Conservation (phyloP, 1,140 invertebrate genomes). For the Drosophila quadrilineata region DNA sequence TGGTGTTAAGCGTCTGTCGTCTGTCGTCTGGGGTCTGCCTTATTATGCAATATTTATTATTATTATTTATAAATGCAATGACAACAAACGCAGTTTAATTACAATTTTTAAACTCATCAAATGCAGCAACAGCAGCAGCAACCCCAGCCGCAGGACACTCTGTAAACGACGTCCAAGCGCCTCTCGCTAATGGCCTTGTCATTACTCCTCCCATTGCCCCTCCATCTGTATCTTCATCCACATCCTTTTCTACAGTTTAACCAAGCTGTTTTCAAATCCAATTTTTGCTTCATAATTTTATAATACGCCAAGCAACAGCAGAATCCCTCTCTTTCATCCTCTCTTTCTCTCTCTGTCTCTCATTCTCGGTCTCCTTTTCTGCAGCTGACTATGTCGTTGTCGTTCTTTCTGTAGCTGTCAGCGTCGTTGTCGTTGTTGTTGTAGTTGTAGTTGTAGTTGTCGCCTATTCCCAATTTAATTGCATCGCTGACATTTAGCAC, state of each 20-base stretch:
- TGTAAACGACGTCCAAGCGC: conserved; percentile 48
- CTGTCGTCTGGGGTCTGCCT: conserved; percentile 19
- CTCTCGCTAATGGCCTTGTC: conserved; percentile 63
- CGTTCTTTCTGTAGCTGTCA: background rate
- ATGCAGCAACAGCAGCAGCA: conserved; percentile 55
- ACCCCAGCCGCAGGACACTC: no score
- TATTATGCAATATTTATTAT: conserved; percentile 63
- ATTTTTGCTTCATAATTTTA: conserved; percentile 74
- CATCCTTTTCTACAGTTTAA: no score
- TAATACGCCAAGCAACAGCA: conserved; percentile 41
- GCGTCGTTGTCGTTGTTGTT: conserved; percentile 1
- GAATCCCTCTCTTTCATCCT: background rate
- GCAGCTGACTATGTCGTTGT: background rate
- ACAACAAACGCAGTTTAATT: conserved; percentile 80
- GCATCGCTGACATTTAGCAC: conserved; percentile 76
- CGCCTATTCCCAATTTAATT: conserved; percentile 72
- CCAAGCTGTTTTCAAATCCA: conserved; percentile 65
- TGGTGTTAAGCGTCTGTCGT: conserved; percentile 1
- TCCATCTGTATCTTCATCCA: no score
- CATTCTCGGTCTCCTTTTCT: background rate
- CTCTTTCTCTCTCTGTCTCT: background rate
- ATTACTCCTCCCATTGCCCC: conserved; percentile 36
- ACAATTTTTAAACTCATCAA: conserved; percentile 77
- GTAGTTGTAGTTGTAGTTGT: conserved; percentile 17
- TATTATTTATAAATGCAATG: conserved; percentile 75